Conservation (phyloP, 1,140 invertebrate genomes). For the Piezodorus guildinii region DNA sequence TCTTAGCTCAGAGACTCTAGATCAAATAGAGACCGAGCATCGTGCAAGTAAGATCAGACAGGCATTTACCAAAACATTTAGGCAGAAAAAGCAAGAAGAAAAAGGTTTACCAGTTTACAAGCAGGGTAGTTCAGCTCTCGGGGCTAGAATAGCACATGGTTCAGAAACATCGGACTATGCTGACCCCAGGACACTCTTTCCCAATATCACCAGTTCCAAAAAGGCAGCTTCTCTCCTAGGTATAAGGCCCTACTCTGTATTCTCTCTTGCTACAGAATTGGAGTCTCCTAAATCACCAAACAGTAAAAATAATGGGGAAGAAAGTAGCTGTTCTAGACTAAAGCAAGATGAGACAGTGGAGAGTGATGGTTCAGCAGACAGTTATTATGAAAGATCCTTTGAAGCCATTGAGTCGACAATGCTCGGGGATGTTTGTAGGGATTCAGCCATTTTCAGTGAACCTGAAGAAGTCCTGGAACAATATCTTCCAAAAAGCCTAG, state of each 20-base stretch:
- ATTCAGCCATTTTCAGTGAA: conserved; percentile 75
- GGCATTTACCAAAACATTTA: conserved; percentile 28
- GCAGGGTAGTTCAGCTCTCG: conserved; percentile 67
- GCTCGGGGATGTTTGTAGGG: conserved; percentile 56
- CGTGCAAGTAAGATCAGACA: conserved; percentile 32
- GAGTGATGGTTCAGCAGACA: conserved; percentile 42
- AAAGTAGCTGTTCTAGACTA: conserved; percentile 32
- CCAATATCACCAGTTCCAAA: conserved; percentile 39
- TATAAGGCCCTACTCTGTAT: conserved; percentile 27
- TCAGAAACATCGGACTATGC: conserved; percentile 58
- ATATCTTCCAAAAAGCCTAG: conserved; percentile 9
- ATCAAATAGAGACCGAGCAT: conserved; percentile 34
- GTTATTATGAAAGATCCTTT: conserved; percentile 63
- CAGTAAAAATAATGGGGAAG: conserved; percentile 25
- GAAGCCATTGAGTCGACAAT: conserved; percentile 52
- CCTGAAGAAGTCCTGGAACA: conserved; percentile 39
- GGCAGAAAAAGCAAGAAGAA: conserved; percentile 31
- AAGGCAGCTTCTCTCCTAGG: conserved; percentile 35
- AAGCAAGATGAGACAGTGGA: conserved; percentile 30
- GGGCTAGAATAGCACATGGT: conserved; percentile 66
- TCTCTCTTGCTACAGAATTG: conserved; percentile 42
- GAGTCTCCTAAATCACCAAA: conserved; percentile 44
- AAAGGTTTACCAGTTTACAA: conserved; percentile 42
- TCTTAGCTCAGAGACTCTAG: conserved; percentile 38
- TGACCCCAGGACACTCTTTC: conserved; percentile 55